Percentiles rank a stretch among this genome's conserved stretches.
Conservation (phyloP, 2,888 invertebrate genomes). For the Eupithecia subfuscata region DNA sequence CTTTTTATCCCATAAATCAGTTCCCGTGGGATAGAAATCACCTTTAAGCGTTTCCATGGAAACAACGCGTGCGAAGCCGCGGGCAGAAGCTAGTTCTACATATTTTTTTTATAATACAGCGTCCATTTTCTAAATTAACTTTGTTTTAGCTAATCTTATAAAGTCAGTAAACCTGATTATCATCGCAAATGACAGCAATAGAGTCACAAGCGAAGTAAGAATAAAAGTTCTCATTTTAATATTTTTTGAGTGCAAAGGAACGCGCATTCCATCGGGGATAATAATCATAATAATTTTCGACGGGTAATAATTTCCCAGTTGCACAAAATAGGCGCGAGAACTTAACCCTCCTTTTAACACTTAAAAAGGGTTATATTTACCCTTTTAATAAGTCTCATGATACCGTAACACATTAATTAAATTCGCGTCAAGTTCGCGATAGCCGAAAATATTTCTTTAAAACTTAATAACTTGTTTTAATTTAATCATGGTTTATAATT, state of each 20-base stretch:
- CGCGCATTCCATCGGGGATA: neutral
- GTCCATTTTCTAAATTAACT: neutral
- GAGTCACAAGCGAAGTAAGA: neutral
- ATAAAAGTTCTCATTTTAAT: neutral
- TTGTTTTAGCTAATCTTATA: too few species aligned
- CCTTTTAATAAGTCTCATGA: slow-evolving; percentile 10
- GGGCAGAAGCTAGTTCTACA: too few species aligned
- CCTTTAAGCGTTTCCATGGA: too few species aligned
- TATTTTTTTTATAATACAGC: too few species aligned
- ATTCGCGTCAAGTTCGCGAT: slow-evolving; percentile 67
- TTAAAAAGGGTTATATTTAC: slow-evolving; percentile 4
- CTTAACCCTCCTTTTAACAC: neutral
- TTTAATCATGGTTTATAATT: slow-evolving; percentile 79
- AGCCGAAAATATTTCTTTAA: slow-evolving; percentile 72
- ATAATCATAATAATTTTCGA: neutral
- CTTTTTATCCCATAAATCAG: too few species aligned
- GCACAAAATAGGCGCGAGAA: neutral
- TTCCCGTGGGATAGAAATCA: too few species aligned
- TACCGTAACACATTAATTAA: slow-evolving; percentile 59
- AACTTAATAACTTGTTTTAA: slow-evolving; percentile 78
- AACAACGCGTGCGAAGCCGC: too few species aligned
- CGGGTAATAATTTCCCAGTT: neutral
- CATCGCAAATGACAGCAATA: too few species aligned
- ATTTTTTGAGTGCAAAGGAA: neutral
- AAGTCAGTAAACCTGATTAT: neutral